These are phyloP conservation scores for Papilio demoleus DNA, from an alignment of 2,888 invertebrate species.

Conservation along the genomic window DNA sequence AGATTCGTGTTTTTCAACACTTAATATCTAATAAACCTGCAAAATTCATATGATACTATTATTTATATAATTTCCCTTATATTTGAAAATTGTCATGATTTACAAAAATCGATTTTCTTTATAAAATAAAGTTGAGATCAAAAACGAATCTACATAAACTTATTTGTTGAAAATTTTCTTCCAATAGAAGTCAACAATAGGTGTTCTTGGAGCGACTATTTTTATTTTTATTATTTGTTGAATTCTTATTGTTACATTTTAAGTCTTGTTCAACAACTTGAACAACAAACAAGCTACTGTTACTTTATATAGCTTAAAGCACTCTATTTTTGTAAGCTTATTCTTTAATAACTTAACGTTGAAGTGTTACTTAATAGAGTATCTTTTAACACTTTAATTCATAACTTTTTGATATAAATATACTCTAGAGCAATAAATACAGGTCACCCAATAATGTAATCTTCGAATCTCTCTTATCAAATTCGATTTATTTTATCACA, in stretches of 20 bases:
- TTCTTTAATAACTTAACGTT: too few species aligned
- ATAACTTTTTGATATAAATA: too few species aligned
- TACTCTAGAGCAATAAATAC: too few species aligned
- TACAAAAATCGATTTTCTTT: too few species aligned
- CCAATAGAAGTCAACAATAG: not conserved
- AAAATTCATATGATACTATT: too few species aligned
- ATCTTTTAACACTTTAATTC: not conserved
- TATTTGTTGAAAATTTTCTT: not conserved
- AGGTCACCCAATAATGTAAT: too few species aligned
- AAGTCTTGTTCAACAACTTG: not conserved
- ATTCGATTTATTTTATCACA: too few species aligned
- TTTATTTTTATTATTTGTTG: not conserved
- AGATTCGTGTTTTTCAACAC: too few species aligned
- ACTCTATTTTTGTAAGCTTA: not conserved
- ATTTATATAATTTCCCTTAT: too few species aligned
- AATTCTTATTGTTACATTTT: not conserved
- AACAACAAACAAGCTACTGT: not conserved
- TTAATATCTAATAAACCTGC: too few species aligned
- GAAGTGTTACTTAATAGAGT: not conserved
- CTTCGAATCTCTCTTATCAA: too few species aligned
- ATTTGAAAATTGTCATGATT: too few species aligned
- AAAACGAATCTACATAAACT: not conserved
- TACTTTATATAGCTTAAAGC: conserved; percentile 1
- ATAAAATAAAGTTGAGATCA: not conserved
- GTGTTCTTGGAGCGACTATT: not conserved